Conservation (phyloP, 1,140 invertebrate genomes). For the Lethrus apterus region DNA sequence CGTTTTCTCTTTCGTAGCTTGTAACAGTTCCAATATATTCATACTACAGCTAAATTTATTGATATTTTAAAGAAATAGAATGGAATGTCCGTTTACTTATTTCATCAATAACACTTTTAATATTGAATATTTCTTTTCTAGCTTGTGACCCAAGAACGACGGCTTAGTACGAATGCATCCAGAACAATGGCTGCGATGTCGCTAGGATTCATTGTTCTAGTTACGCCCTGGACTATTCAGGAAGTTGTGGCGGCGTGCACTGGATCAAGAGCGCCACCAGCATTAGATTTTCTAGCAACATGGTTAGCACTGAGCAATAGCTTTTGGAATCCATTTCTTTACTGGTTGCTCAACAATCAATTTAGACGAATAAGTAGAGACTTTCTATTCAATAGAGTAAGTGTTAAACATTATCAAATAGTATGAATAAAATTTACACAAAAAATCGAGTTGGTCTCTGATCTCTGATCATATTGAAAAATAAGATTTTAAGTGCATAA, state of each 20-base stretch:
- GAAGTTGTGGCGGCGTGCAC: conserved; percentile 82
- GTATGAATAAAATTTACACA: too few relatives aligned
- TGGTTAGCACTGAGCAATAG: conserved; percentile 81
- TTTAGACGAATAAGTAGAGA: conserved; percentile 72
- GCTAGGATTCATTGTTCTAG: conserved; percentile 79
- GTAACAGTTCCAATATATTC: too few relatives aligned
- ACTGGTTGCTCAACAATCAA: conserved; percentile 78
- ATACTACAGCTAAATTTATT: too few relatives aligned
- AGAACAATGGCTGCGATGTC: conserved; percentile 84
- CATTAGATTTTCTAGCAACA: conserved; percentile 74
- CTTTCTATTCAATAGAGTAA: conserved; percentile 66
- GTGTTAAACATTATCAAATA: too few relatives aligned
- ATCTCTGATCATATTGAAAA: too few relatives aligned
- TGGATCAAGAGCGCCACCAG: conserved; percentile 67
- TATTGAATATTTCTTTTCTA: conserved; percentile 41
- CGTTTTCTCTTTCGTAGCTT: too few relatives aligned
- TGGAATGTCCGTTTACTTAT: too few relatives aligned
- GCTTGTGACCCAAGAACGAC: conserved; percentile 61
- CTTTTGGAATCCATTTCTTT: conserved; percentile 83
- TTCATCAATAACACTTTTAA: conserved; percentile 4
- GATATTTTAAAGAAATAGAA: too few relatives aligned
- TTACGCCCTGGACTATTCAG: conserved; percentile 81
- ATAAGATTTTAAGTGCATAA: too few relatives aligned
- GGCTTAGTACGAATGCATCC: conserved; percentile 68
- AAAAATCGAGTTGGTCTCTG: too few relatives aligned